A percentile compares a stretch with the other conserved stretches of the same genome.
These are phyloP conservation scores for Thamnaconus septentrionalis DNA, from an alignment of 2,113 vertebrate genomes.

Conservation along the genomic window DNA sequence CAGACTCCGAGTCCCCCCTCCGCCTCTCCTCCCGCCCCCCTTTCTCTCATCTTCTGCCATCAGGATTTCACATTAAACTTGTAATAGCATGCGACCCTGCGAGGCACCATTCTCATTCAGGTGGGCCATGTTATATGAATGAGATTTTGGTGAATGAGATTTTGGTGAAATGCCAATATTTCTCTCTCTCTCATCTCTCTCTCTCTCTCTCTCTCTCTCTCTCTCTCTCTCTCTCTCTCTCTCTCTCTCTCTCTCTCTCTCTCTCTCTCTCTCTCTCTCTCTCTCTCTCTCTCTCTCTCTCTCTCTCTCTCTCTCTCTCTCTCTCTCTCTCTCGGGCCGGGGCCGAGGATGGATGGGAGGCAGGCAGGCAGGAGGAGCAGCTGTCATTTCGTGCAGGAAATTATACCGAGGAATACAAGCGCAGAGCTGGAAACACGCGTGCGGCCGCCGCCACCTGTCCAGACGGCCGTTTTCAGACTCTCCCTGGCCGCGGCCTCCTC, in stretches of 20 bases:
- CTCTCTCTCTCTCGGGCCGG: slow-evolving; percentile 35
- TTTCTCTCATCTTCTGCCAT: slow-evolving; percentile 66
- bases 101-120: slow-evolving; percentile 75
- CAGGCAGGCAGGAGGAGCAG: slow-evolving; percentile 52
- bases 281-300: slow-evolving; percentile 61
- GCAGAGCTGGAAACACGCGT: slow-evolving; percentile 17
- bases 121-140: slow-evolving; percentile 78
- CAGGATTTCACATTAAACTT: slow-evolving; percentile 77
- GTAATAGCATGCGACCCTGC: slow-evolving; percentile 76
- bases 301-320: slow-evolving; percentile 17
- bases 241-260: slow-evolving; percentile 44
- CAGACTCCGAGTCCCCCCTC: slow-evolving; percentile 34
- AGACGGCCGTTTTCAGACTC: too few relatives aligned
- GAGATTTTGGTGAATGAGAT: slow-evolving; percentile 77
- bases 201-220: slow-evolving; percentile 61
- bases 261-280: slow-evolving; percentile 61
- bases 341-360: background rate
- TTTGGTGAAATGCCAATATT: slow-evolving; percentile 78
- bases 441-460: too few relatives aligned
- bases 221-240: slow-evolving; percentile 48
- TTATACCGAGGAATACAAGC: slow-evolving; percentile 45
- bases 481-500: background rate
- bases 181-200: slow-evolving; percentile 48
- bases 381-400: slow-evolving; percentile 67
- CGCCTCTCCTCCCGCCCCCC: background rate